phyloP scores from a whole-genome alignment of 2,797 vertebrate species.

The Lutjanus campechanus region DNA sequence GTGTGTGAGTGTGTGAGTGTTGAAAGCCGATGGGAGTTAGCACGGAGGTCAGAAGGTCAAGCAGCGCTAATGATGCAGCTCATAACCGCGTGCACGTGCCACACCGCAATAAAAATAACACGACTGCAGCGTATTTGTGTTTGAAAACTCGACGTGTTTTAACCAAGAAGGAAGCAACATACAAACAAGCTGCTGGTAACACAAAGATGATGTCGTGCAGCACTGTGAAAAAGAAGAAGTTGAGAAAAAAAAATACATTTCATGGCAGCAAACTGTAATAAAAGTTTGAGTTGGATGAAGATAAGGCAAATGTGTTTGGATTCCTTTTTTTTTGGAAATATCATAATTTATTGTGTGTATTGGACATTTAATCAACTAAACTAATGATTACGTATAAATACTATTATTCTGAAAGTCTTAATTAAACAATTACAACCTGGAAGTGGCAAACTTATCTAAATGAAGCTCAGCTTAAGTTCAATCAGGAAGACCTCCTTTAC shows the following conservation, averaged over 20 bases:
- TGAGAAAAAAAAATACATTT: too few relatives aligned
- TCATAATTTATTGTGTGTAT: too few relatives aligned
- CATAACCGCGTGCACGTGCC: not conserved
- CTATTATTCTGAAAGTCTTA: not conserved
- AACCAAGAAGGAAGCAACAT: not conserved
- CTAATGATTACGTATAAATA: too few relatives aligned
- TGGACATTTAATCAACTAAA: too few relatives aligned
- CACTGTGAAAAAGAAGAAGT: not conserved
- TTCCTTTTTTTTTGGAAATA: too few relatives aligned
- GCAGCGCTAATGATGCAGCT: slow-evolving; percentile 18
- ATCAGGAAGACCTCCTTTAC: too few relatives aligned
- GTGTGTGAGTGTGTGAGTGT: not conserved
- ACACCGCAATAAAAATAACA: not conserved
- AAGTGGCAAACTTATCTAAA: not conserved
- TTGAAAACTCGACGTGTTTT: not conserved
- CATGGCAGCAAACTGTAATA: not conserved
- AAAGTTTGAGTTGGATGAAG: too few relatives aligned
- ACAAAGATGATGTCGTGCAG: not conserved
- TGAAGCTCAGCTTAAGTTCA: too few relatives aligned
- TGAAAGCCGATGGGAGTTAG: not conserved
- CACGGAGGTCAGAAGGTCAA: slow-evolving; percentile 19
- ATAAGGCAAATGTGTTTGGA: too few relatives aligned
- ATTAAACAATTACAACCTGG: not conserved
- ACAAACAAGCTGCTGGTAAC: not conserved
- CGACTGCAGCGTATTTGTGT: accelerated